Conservation (phyloP, 35 echinoderm and acorn worm species). For the Lytechinus variegatus region DNA sequence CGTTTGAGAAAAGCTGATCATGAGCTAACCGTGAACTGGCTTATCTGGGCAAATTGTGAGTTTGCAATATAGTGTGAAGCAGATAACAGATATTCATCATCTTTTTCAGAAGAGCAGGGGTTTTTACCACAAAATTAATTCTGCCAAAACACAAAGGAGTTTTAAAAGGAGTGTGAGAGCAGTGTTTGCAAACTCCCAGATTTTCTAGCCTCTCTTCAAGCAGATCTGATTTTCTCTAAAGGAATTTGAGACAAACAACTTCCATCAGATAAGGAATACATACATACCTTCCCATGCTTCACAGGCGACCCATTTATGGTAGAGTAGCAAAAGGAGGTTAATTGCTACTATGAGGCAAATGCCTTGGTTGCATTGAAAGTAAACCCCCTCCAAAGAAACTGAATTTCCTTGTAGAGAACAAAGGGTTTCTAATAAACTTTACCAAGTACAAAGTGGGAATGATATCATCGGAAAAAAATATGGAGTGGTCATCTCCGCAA, state of each 20-base stretch:
- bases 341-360: neutral
- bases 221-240: neutral
- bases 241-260: slow-evolving; percentile 2
- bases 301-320: neutral
- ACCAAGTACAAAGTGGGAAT: neutral
- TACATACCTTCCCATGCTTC: neutral
- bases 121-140: too few species aligned
- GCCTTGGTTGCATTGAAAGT: neutral
- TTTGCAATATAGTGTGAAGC: too few species aligned
- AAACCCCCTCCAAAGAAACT: neutral
- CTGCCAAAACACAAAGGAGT: neutral
- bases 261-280: neutral
- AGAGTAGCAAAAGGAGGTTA: neutral
- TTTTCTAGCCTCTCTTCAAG: neutral
- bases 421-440: neutral
- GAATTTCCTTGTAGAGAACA: neutral
- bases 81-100: too few species aligned
- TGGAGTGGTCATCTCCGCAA: neutral
- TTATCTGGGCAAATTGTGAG: too few species aligned
- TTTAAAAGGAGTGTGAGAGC: neutral
- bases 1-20: too few species aligned
- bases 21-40: too few species aligned
- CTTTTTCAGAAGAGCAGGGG: too few species aligned
- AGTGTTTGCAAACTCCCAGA: neutral
- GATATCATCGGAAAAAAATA: neutral